Conservation (phyloP, 2,888 invertebrate species). For the Chrysotoxum bicinctum region DNA sequence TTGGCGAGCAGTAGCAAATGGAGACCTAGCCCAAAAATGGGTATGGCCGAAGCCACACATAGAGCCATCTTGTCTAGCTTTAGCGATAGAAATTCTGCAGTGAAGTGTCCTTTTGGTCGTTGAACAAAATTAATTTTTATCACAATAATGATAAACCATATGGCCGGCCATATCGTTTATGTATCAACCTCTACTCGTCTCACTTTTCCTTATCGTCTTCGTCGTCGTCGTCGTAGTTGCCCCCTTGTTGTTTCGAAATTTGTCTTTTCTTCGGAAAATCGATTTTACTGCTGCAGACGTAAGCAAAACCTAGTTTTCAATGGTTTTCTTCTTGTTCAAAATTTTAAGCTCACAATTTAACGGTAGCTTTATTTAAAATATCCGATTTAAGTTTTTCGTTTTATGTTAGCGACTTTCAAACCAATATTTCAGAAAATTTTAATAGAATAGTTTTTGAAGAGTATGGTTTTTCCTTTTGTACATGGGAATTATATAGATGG, state of each 20-base stretch:
- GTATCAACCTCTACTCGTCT: constrained; percentile 34
- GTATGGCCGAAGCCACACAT: constrained; percentile 53
- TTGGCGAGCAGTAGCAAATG: constrained; percentile 76
- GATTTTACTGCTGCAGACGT: constrained; percentile 66
- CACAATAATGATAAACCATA: constrained; percentile 58
- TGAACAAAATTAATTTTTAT: constrained; percentile 66
- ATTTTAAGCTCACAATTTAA: constrained; percentile 8
- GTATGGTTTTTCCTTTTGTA: constrained; percentile 22
- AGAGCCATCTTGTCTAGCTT: constrained; percentile 63
- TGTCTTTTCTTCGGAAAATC: constrained; percentile 66
- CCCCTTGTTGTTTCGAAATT: constrained; percentile 15
- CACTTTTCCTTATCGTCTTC: constrained; percentile 28
- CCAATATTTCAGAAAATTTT: constrained; percentile 31
- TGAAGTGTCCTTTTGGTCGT: constrained; percentile 51
- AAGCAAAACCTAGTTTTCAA: constrained; percentile 66
- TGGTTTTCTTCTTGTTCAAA: constrained; percentile 9
- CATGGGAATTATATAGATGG: constrained; percentile 1
- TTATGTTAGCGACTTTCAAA: constrained; percentile 39
- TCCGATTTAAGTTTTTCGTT: not conserved
- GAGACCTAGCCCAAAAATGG: constrained; percentile 66
- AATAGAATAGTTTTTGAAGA: constrained; percentile 3
- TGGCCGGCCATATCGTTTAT: constrained; percentile 70
- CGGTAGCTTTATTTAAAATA: constrained; percentile 18
- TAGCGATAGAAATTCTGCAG: constrained; percentile 3
- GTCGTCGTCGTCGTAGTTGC: not conserved